Percentiles rank a stretch among this genome's conserved stretches.
Evolutionary conservation across 2,888 invertebrate species (phyloP).

Genomic region (Tribolium freemani): DNA sequence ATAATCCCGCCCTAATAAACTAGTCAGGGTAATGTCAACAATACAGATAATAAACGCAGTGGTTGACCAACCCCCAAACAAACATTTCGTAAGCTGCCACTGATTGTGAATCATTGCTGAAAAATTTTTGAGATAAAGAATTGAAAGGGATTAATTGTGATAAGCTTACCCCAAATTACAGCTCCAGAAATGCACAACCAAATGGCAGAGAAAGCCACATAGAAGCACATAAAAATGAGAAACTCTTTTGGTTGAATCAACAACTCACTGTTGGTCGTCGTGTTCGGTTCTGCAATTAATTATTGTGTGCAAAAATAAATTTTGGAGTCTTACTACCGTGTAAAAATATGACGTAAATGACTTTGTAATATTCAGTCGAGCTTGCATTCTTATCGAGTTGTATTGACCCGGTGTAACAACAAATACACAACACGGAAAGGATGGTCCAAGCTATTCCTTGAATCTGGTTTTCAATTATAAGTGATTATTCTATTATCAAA

Average conservation of each 20-base stretch:
- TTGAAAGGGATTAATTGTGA: neutral
- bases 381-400: neutral
- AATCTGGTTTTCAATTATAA: slow-evolving; percentile 1
- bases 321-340: neutral
- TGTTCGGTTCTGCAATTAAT: neutral
- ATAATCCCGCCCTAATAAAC: slow-evolving; percentile 7
- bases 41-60: neutral
- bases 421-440: neutral
- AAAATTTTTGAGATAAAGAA: neutral
- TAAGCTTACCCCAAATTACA: slow-evolving; percentile 19
- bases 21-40: slow-evolving; percentile 5
- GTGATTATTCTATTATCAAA: neutral
- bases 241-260: slow-evolving; percentile 10
- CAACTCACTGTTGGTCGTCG: neutral
- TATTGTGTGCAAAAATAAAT: neutral
- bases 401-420: neutral
- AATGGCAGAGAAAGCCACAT: slow-evolving; percentile 6
- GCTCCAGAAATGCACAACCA: slow-evolving; percentile 9
- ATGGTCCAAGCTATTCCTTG: slow-evolving; percentile 19
- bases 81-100: slow-evolving; percentile 7
- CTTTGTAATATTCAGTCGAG: neutral
- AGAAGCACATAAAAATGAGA: slow-evolving; percentile 31
- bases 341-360: slow-evolving; percentile 8
- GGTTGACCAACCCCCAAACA: slow-evolving; percentile 10
- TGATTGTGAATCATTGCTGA: slow-evolving; percentile 11